A percentile compares a stretch with the other conserved stretches of the same genome.
These are phyloP conservation scores for Dolichotis patagonum DNA, from an alignment of 2,113 vertebrate species.

Conservation along the genomic window DNA sequence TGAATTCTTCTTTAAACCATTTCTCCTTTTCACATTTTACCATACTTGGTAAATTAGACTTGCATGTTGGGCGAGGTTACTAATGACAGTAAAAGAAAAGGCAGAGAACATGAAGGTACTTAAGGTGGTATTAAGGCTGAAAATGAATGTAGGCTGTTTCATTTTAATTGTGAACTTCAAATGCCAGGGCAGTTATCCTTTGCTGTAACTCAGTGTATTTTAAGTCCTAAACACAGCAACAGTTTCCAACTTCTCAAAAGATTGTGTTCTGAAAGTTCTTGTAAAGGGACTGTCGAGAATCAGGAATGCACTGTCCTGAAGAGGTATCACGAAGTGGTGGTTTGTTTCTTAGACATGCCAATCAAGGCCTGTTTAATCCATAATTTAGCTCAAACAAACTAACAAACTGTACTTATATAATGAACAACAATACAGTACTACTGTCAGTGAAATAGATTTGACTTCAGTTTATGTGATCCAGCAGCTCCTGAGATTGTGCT, in stretches of 20 bases:
- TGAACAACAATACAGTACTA: background rate
- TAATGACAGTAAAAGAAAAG: background rate
- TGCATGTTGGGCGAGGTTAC: background rate
- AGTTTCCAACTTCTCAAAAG: background rate
- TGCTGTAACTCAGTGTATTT: background rate
- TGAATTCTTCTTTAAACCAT: background rate
- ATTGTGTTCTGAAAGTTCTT: background rate
- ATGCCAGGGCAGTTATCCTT: background rate
- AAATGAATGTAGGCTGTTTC: background rate
- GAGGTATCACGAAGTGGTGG: background rate
- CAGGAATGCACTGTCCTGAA: background rate
- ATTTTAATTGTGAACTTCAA: background rate
- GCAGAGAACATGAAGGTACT: background rate
- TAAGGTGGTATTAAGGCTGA: background rate
- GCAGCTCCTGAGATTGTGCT: background rate
- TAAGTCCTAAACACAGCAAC: background rate
- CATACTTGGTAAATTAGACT: background rate
- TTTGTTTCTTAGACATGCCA: background rate
- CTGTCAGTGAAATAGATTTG: background rate
- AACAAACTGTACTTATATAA: background rate
- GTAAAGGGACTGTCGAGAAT: background rate
- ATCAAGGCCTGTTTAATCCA: background rate
- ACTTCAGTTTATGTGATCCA: background rate
- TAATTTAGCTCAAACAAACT: background rate
- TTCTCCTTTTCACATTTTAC: conserved; percentile 17